Percentiles rank a stretch among this genome's conserved stretches.
phyloP scores from a whole-genome alignment of 2,113 vertebrate genomes.

The Nyctereutes procyonoides region DNA sequence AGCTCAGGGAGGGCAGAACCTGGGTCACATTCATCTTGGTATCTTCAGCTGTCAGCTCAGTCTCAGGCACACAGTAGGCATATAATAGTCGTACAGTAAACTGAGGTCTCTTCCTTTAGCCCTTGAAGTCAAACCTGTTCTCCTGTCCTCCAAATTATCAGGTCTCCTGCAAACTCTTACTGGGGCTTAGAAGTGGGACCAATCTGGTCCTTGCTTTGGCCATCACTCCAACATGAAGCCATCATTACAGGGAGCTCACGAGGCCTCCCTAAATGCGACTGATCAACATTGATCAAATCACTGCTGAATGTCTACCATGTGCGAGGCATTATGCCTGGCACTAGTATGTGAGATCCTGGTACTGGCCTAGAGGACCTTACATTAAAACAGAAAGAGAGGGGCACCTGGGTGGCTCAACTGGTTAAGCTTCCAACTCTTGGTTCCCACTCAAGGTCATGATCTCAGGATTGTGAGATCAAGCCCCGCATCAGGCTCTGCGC shows the following conservation, averaged over 20 bases:
- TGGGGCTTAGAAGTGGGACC: not conserved
- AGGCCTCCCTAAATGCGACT: not conserved
- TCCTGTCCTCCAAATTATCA: not conserved
- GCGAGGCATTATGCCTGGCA: not conserved
- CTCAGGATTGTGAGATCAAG: not conserved
- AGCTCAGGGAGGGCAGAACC: not conserved
- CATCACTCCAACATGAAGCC: not conserved
- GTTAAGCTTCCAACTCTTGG: not conserved
- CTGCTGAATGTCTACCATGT: not conserved
- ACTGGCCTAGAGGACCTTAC: not conserved
- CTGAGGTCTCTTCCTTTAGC: not conserved
- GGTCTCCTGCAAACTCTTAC: not conserved
- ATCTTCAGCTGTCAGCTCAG: not conserved
- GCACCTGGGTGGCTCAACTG: not conserved
- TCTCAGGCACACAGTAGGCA: rapidly evolving
- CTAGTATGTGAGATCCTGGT: not conserved
- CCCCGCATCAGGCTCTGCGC: not conserved
- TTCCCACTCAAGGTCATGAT: not conserved
- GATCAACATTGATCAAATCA: not conserved
- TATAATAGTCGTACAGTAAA: not conserved
- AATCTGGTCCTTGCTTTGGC: not conserved
- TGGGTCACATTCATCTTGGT: not conserved
- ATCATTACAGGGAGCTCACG: not conserved
- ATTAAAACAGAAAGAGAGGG: not conserved
- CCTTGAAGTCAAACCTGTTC: not conserved